A percentile compares a stretch with the other conserved stretches of the same genome.
phyloP scores from a whole-genome alignment of 2,888 invertebrate genomes.

The Apamea monoglypha region DNA sequence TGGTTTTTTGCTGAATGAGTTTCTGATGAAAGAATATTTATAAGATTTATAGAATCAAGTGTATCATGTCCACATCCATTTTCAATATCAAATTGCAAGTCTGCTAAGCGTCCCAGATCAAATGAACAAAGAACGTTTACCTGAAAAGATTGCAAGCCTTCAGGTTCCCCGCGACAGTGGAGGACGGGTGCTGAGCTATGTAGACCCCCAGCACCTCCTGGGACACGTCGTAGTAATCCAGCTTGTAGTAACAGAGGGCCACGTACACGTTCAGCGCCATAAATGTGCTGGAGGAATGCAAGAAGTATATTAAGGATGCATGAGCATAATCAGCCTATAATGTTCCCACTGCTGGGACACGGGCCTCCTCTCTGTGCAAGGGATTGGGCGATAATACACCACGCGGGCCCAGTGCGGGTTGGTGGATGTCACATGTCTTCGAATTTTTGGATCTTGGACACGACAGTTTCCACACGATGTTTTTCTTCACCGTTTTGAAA shows the following conservation, averaged over 20 bases:
- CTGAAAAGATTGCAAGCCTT: conserved; percentile 93
- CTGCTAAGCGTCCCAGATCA: neutral
- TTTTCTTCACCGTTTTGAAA: neutral
- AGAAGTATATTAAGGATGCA: neutral
- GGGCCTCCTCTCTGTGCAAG: neutral
- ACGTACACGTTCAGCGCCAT: conserved; percentile 99
- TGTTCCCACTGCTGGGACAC: neutral
- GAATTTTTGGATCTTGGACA: too few species aligned
- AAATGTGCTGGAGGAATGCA: conserved; percentile 92
- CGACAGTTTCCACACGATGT: neutral
- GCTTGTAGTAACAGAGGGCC: conserved; percentile 99
- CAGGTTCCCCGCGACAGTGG: conserved; percentile 98
- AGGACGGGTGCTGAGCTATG: conserved; percentile 97
- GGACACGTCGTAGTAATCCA: conserved; percentile 99
- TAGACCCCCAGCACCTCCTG: conserved; percentile 99
- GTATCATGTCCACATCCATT: conserved; percentile 9
- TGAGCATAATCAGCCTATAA: neutral
- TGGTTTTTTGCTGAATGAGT: neutral
- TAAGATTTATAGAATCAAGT: neutral
- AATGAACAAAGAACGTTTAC: conserved; percentile 55
- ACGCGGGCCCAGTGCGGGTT: neutral
- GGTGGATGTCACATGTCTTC: too few species aligned
- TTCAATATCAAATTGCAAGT: neutral
- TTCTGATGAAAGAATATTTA: neutral
- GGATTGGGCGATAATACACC: neutral